Percentiles rank a stretch among this genome's conserved stretches.
These are phyloP conservation scores for Aphaenogaster rudis DNA, from an alignment of 1,140 invertebrate genomes.

Conservation along the genomic window DNA sequence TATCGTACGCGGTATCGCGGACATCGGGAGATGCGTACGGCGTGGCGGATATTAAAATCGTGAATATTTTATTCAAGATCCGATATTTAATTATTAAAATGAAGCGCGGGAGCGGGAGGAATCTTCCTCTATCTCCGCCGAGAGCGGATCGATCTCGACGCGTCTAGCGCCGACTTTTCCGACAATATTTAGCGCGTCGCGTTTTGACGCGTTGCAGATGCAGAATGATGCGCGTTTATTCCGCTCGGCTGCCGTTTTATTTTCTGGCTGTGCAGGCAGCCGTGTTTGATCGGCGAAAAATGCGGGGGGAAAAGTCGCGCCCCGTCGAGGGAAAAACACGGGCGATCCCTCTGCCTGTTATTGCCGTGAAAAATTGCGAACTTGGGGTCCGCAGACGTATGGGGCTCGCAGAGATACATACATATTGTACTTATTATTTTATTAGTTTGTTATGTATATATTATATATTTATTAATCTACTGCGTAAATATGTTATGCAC, in stretches of 20 bases:
- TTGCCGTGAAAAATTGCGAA: slow-evolving; percentile 56
- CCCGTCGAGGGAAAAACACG: slow-evolving; percentile 29
- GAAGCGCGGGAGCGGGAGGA: not conserved
- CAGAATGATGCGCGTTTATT: slow-evolving; percentile 57
- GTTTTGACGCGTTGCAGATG: slow-evolving; percentile 46
- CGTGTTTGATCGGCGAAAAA: slow-evolving; percentile 63
- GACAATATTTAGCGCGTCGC: slow-evolving; percentile 50
- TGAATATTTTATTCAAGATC: slow-evolving; percentile 24
- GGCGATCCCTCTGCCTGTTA: slow-evolving; percentile 42
- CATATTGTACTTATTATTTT: not conserved
- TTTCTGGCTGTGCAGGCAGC: slow-evolving; percentile 36
- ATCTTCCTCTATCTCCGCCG: not conserved
- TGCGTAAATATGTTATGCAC: not conserved
- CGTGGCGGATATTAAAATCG: slow-evolving; percentile 34
- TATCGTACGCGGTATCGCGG: not conserved
- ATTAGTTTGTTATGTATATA: not conserved
- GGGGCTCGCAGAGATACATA: not conserved
- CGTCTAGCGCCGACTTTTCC: slow-evolving; percentile 18
- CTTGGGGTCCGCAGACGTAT: slow-evolving; percentile 11
- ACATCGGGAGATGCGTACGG: not conserved
- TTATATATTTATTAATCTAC: too few relatives aligned
- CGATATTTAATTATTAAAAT: slow-evolving; percentile 56
- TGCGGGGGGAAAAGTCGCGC: slow-evolving; percentile 46
- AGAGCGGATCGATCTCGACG: slow-evolving; percentile 3
- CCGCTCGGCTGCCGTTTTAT: slow-evolving; percentile 52